Evolutionary conservation across 2,888 invertebrate species (phyloP).

Genomic region (Andrena praecox): DNA sequence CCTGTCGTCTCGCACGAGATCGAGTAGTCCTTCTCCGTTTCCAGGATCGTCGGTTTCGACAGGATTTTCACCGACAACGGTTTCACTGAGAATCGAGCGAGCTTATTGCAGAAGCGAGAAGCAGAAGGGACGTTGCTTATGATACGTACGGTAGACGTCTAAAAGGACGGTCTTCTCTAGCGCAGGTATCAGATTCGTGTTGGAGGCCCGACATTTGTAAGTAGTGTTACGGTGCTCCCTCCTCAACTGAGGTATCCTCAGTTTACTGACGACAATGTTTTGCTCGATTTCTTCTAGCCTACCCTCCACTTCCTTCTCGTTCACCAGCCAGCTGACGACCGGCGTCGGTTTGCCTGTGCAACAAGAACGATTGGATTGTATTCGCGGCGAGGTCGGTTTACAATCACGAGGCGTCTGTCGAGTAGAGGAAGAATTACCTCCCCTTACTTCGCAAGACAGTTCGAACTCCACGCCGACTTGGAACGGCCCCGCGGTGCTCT

Average conservation of each 20-base stretch:
- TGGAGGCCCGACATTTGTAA: constrained; percentile 94
- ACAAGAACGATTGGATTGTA: neutral
- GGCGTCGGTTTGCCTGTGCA: constrained; percentile 92
- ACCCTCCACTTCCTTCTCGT: constrained; percentile 86
- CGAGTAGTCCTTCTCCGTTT: constrained; percentile 92
- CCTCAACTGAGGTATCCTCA: constrained; percentile 91
- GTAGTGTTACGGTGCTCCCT: constrained; percentile 93
- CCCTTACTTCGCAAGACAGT: constrained; percentile 86
- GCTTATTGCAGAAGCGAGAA: neutral
- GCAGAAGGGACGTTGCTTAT: no score
- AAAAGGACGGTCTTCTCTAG: constrained; percentile 93
- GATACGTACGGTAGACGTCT: constrained; percentile 92
- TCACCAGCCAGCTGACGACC: constrained; percentile 93
- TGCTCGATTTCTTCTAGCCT: constrained; percentile 89
- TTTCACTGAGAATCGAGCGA: constrained; percentile 87
- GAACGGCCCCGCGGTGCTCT: constrained; percentile 84
- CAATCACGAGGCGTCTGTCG: neutral
- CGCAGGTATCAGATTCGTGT: constrained; percentile 94
- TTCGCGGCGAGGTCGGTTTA: neutral
- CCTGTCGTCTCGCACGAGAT: constrained; percentile 93
- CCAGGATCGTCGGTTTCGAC: constrained; percentile 91
- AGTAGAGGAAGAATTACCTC: constrained; percentile 82
- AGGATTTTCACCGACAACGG: constrained; percentile 92
- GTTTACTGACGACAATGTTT: constrained; percentile 92
- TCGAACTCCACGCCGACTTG: constrained; percentile 85